phyloP scores from a whole-genome alignment of 2,113 vertebrate genomes.

The Mesitornis unicolor region DNA sequence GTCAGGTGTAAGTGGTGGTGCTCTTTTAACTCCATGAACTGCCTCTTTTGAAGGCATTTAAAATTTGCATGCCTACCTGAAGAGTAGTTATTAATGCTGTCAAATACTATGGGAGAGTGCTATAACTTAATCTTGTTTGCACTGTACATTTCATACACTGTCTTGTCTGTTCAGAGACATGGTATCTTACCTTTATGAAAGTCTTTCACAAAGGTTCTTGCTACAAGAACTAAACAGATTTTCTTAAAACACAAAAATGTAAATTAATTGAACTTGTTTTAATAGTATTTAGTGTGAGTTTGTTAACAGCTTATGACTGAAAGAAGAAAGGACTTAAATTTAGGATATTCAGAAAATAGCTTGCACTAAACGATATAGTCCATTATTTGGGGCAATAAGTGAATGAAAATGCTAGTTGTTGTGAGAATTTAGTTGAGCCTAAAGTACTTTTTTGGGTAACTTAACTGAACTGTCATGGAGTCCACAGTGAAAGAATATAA shows the following conservation, averaged over 20 bases:
- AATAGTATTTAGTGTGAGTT: background rate
- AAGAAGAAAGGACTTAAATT: background rate
- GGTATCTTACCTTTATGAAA: background rate
- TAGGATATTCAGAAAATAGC: background rate
- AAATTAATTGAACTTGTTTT: background rate
- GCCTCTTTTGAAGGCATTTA: background rate
- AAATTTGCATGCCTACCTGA: background rate
- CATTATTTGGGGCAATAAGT: background rate
- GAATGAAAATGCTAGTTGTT: background rate
- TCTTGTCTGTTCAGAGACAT: background rate
- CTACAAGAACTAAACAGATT: background rate
- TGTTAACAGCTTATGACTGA: background rate
- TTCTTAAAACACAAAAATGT: background rate
- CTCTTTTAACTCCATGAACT: background rate
- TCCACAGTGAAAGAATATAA: background rate
- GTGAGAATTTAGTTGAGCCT: background rate
- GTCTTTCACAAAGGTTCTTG: background rate
- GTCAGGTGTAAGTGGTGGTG: background rate
- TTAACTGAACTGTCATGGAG: background rate
- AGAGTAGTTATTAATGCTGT: background rate
- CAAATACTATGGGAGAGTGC: background rate
- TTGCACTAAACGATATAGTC: background rate
- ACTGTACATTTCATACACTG: rapidly evolving
- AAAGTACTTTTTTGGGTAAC: background rate
- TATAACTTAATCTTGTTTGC: background rate